Base-by-base conservation (phyloP, 1,140 invertebrate species). In the Drosophila ananassae region DNA sequence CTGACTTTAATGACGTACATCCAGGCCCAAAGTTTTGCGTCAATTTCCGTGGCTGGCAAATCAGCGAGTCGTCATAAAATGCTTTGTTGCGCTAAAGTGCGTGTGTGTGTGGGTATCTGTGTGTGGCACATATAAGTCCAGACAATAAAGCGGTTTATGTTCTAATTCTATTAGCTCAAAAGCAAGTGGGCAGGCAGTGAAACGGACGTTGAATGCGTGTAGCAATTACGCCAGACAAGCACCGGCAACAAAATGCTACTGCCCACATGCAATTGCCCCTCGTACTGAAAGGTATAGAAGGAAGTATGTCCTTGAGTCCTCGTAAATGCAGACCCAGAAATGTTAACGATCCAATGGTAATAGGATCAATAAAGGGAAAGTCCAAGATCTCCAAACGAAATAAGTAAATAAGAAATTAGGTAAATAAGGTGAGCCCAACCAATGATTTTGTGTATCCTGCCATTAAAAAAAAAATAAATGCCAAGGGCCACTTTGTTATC, bases 81-180 rank as follows among this genome's bases (percentile, higher is more conserved):
- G 78, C 74, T 46, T 47, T 41, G 58, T 59, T 60, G 22, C 30
- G 17, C 5, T 0, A 21, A 3, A 17, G 32, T n/a, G 28, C 25
- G 34, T 47, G 17, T 57, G 53, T n/a, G 44, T 39, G 30, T 39
- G 25, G 17, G 51, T 13, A 50, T 63, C 21, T 22, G 37, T 56
- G 48, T 63, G 54, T 48, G 59, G 47, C 48, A 53, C 37, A 24
- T 48, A 56, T 55, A 48, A 57, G 57, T 61, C 67, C 77, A 52
- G 77, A 68, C 78, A 78, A 85, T 87, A 82, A 85, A 85, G 82
- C 74, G 78, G 82, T 85, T 85, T 85, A 85, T 85, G 78, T 59
- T 82, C 82, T 87, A 85, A 85, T 85, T 85, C 82, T 85, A 85
- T 85, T 85, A 85, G 82, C 69, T 63, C 48, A 64, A 77, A 77